Base-by-base conservation (phyloP, 2,113 vertebrate genomes). In the Oreocharis arfaki region DNA sequence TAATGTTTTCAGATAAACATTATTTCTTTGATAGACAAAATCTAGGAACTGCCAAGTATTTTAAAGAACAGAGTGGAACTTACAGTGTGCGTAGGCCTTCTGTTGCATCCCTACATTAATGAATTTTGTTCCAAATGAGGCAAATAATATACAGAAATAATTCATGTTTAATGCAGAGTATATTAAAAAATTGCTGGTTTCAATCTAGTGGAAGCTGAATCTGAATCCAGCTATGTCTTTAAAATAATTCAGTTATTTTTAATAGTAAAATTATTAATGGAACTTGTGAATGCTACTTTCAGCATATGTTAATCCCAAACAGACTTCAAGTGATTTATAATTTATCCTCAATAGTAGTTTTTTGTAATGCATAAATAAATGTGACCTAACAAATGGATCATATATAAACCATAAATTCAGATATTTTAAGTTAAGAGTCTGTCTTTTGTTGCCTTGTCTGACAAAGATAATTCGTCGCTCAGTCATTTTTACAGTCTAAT, bases 261-360 rank as follows among this genome's bases (percentile, higher is more conserved):
- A 95, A 93, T 84, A 84, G 83, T 52, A 76, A 75, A 91, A 49
- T 86, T 96, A 67, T 87, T 95, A 91, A 90, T 85, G 60, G 53
- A 39, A 71, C 22, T 60, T 85, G 24, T 91, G 81, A 64, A 87
- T 91, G 49, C 69, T 85, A 87, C 59, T 74, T 93, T 92, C 76
- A 93, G 88, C 6, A 15, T 52, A 93, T 93, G 9, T 59, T 84
- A 96, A 86, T 82, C 74, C 37, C 5, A 16, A 89, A 77, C 41
- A 16, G 61, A 30, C 69, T 96, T 90, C 17, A 49, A 85, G 46
- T 71, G 67, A 84, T 87, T 95, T 96, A 52, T 88, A 86, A 35
- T 79, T 74, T 75, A 73, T 95, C 86, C 90, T 90, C 71, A 87
- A 13, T 52, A 84, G 77, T 79, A 87, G 23, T 37, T 89, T 92